Conservation (phyloP, 2,113 vertebrate genomes). For the Thermophis baileyi region DNA sequence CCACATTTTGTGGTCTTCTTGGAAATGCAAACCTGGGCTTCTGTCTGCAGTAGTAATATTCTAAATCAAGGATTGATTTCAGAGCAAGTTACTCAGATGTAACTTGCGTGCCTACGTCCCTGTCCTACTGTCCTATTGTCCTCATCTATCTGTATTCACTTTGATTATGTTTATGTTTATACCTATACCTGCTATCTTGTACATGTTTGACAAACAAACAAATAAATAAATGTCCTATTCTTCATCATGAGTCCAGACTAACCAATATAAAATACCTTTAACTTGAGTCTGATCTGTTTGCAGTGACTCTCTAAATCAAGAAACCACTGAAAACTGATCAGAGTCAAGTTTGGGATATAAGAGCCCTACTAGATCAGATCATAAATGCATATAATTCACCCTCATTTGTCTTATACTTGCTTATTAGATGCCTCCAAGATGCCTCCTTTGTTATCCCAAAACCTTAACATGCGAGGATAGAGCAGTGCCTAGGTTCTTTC, state of each 20-base stretch:
- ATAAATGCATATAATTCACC: neutral
- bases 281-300: neutral
- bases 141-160: too few species aligned
- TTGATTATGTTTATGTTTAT: too few species aligned
- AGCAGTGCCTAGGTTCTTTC: neutral
- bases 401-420: neutral
- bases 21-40: neutral
- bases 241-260: neutral
- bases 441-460: neutral
- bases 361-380: neutral
- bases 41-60: neutral
- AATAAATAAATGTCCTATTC: too few species aligned
- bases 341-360: neutral
- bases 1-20: neutral
- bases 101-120: too few species aligned
- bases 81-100: neutral
- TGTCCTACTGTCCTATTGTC: too few species aligned
- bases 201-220: too few species aligned
- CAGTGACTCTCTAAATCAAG: neutral
- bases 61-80: neutral
- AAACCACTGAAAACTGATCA: neutral
- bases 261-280: neutral
- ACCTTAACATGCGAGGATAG: neutral
- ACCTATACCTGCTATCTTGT: too few species aligned
- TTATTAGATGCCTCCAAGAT: neutral